A percentile compares a stretch with the other conserved stretches of the same genome.
These are phyloP conservation scores for Scortum barcoo DNA, from an alignment of 2,113 vertebrate genomes.

Conservation along the genomic window DNA sequence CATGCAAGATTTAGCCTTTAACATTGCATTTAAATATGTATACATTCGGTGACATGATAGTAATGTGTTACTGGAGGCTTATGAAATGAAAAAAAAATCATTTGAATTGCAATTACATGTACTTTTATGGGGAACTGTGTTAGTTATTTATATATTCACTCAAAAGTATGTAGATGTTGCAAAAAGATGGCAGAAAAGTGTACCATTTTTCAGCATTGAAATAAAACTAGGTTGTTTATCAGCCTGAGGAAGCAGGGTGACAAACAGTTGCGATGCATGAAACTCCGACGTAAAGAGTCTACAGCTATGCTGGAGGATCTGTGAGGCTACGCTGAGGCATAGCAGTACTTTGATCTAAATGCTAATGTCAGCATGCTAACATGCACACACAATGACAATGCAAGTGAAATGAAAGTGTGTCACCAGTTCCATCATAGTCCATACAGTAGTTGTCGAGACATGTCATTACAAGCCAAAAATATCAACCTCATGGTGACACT, in stretches of 20 bases:
- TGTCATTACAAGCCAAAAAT: neutral
- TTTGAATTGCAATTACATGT: neutral
- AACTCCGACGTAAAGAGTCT: neutral
- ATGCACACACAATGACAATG: neutral
- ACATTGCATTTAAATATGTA: neutral
- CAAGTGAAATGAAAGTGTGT: neutral
- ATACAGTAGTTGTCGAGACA: neutral
- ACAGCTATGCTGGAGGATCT: too few species aligned
- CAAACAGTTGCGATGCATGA: neutral
- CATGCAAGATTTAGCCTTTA: conserved; percentile 19
- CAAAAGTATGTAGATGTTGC: neutral
- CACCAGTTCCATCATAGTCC: neutral
- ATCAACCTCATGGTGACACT: neutral
- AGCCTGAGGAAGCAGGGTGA: too few species aligned
- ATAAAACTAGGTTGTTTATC: too few species aligned
- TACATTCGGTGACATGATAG: neutral
- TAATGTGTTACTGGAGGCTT: neutral
- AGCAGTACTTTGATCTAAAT: neutral
- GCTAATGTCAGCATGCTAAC: neutral
- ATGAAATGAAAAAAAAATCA: neutral
- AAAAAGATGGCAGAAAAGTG: neutral
- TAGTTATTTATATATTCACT: neutral
- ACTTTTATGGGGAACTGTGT: neutral
- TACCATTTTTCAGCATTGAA: neutral
- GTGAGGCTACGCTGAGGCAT: neutral